Evolutionary conservation across 2,888 invertebrate genomes (phyloP).

Genomic region (Bhutanitis thaidina): DNA sequence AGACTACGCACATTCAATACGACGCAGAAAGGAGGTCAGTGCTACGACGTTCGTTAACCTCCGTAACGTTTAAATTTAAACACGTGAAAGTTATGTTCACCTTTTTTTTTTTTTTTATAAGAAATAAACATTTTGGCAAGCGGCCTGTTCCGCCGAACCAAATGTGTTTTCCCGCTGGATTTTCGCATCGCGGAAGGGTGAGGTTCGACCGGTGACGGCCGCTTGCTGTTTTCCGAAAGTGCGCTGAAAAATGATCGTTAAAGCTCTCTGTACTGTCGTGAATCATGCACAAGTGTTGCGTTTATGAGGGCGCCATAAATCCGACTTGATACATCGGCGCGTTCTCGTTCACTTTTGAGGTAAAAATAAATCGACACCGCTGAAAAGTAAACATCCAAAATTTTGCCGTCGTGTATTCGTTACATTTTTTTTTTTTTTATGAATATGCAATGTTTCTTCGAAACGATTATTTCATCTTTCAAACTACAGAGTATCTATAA

Average conservation of each 20-base stretch:
- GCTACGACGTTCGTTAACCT: constrained; percentile 66
- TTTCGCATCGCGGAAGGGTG: constrained; percentile 17
- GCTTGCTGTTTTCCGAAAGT: too few species aligned
- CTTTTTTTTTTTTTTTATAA: constrained; percentile 55
- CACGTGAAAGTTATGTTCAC: constrained; percentile 45
- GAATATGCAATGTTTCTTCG: too few species aligned
- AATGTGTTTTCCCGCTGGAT: constrained; percentile 18
- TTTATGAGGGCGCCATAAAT: constrained; percentile 62
- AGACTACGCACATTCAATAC: constrained; percentile 95
- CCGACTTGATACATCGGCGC: constrained; percentile 45
- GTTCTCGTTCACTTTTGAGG: constrained; percentile 56
- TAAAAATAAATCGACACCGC: constrained; percentile 49
- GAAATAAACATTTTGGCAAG: constrained; percentile 60
- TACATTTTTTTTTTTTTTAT: too few species aligned
- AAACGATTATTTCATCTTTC: too few species aligned
- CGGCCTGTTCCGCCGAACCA: constrained; percentile 32
- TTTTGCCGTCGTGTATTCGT: neutral
- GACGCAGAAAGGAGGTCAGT: constrained; percentile 91
- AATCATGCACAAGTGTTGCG: constrained; percentile 48
- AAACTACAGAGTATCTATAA: too few species aligned
- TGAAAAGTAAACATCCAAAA: constrained; percentile 13
- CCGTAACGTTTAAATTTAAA: constrained; percentile 46
- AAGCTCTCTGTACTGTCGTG: too few species aligned
- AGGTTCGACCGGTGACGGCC: constrained; percentile 9
- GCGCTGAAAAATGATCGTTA: too few species aligned